A percentile compares a stretch with the other conserved stretches of the same genome.
These are phyloP conservation scores for Trachurus trachurus DNA, from an alignment of 2,797 vertebrate genomes.

Conservation along the genomic window DNA sequence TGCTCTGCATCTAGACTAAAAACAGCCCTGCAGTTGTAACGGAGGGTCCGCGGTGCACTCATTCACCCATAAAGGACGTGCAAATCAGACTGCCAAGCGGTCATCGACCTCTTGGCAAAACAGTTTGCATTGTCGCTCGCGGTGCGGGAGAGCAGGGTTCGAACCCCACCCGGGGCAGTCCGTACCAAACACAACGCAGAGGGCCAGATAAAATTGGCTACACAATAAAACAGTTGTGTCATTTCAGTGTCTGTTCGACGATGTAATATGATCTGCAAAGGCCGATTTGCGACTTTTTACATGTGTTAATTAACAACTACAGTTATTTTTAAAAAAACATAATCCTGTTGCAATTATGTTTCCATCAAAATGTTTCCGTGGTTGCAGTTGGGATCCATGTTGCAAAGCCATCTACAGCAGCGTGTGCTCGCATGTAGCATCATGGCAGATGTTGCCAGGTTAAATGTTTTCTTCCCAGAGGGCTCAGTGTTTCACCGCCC, in stretches of 20 bases:
- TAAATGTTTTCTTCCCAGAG: neutral
- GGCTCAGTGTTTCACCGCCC: neutral
- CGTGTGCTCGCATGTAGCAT: neutral
- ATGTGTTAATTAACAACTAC: no score
- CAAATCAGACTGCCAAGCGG: no score
- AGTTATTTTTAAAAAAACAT: no score
- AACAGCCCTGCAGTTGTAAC: neutral
- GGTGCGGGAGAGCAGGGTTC: no score
- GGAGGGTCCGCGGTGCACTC: no score
- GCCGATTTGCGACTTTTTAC: neutral
- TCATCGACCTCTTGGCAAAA: no score
- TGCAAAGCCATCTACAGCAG: neutral
- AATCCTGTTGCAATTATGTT: neutral
- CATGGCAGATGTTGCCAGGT: neutral
- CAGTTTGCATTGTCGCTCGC: no score
- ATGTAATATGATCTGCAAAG: neutral
- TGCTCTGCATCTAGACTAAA: neutral
- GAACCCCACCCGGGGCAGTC: no score
- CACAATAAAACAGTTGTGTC: neutral
- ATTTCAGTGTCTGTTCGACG: neutral
- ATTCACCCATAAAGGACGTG: no score
- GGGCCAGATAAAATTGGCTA: no score
- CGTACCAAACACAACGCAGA: no score
- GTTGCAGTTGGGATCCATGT: no score
- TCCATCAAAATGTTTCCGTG: neutral